Conservation (phyloP, 1,140 invertebrate genomes). For the Pogonognathellus flavescens region DNA sequence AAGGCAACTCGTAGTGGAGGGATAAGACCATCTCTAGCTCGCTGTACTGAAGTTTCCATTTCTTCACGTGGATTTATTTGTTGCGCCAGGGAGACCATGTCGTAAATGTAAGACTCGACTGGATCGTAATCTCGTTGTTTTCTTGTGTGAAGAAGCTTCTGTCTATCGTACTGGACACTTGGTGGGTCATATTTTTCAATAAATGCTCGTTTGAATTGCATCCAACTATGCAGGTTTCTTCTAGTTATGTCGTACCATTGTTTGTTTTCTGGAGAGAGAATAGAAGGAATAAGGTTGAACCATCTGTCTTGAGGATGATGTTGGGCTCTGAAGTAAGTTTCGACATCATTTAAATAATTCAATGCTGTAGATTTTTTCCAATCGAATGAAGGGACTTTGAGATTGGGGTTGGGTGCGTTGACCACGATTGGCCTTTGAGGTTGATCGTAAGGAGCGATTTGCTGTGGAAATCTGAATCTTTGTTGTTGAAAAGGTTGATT, state of each 20-base stretch:
- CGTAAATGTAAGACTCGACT: not conserved
- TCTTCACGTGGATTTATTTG: not conserved
- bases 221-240: not conserved
- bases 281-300: not conserved
- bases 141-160: not conserved
- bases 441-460: not conserved
- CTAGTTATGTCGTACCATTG: not conserved
- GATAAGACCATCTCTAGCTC: not conserved
- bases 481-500: too few species aligned
- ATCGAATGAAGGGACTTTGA: not conserved
- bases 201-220: not conserved
- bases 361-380: not conserved
- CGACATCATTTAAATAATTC: not conserved
- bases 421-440: not conserved
- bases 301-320: not conserved
- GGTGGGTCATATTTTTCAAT: not conserved
- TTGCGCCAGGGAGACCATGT: not conserved
- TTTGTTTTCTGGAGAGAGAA: slow-evolving; percentile 27
- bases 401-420: not conserved
- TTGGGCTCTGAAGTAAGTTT: slow-evolving; percentile 10
- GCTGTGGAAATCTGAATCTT: too few species aligned
- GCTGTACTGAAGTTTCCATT: not conserved
- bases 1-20: not conserved
- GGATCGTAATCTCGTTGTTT: not conserved
- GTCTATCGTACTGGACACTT: not conserved